Percentiles rank a stretch among this genome's conserved stretches.
phyloP scores from a whole-genome alignment of 2,797 vertebrate species.

The Manis crassicaudata region DNA sequence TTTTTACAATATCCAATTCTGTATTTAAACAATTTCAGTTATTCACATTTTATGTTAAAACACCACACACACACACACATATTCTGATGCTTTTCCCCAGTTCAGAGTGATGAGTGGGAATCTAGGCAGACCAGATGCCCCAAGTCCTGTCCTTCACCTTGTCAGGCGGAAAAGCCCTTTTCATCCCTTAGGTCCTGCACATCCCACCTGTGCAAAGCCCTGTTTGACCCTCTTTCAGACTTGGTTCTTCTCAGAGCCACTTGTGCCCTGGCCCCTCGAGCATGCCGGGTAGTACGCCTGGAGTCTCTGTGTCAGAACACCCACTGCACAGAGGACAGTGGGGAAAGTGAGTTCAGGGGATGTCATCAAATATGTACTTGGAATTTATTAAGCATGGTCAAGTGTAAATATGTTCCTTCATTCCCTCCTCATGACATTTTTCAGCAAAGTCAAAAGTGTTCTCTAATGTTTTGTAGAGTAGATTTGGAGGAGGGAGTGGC shows the following conservation, averaged over 20 bases:
- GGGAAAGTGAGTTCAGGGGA: not conserved
- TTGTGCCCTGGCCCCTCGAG: too few relatives aligned
- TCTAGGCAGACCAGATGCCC: not conserved
- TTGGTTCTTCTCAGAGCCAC: too few relatives aligned
- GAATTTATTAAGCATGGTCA: not conserved
- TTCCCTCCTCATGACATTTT: not conserved
- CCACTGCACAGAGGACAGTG: accelerated
- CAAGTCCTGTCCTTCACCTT: too few relatives aligned
- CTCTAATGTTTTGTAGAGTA: not conserved
- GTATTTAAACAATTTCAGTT: not conserved
- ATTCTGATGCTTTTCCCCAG: not conserved
- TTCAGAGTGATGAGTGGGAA: not conserved
- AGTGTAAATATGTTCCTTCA: not conserved
- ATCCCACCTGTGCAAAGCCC: not conserved
- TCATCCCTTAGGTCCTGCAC: accelerated
- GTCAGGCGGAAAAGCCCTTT: accelerated
- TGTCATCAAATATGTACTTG: not conserved
- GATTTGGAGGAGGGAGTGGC: not conserved
- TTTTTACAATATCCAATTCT: not conserved
- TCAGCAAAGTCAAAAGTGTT: not conserved
- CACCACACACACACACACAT: not conserved
- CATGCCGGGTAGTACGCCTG: not conserved
- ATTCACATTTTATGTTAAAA: not conserved
- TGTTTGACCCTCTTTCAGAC: not conserved
- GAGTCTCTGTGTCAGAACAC: accelerated